These are phyloP conservation scores for Leptopilina syphax DNA, from an alignment of 2,888 invertebrate species.

Conservation along the genomic window DNA sequence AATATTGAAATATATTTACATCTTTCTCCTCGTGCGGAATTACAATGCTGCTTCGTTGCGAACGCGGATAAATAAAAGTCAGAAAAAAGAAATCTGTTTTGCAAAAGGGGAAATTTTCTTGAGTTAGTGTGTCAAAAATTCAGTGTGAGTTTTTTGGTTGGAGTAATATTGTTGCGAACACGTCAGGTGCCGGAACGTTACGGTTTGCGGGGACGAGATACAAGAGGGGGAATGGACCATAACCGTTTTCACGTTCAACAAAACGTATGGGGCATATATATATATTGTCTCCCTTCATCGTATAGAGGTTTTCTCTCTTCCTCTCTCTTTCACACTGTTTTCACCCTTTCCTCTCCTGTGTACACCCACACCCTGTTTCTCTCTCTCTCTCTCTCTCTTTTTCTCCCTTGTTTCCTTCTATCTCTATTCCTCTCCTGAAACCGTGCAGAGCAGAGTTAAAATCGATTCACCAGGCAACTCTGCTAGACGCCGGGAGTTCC, in stretches of 20 bases:
- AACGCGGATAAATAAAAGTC: not conserved
- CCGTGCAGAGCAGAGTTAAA: constrained; percentile 23
- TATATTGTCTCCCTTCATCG: not conserved
- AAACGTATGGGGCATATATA: constrained; percentile 22
- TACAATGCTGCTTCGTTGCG: constrained; percentile 1
- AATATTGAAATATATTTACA: constrained; percentile 30
- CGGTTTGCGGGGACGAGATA: constrained; percentile 37
- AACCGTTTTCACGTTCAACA: constrained; percentile 40
- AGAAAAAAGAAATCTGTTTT: constrained; percentile 22
- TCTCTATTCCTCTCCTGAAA: constrained; percentile 17
- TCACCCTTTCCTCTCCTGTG: not conserved
- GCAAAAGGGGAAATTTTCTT: not conserved
- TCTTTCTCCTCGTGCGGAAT: not conserved
- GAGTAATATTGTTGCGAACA: constrained; percentile 19
- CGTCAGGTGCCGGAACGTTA: constrained; percentile 31
- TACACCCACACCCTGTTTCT: not conserved
- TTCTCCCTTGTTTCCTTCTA: constrained; percentile 38
- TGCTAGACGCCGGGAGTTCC: constrained; percentile 46
- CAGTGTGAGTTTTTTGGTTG: not conserved
- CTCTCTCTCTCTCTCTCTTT: constrained; percentile 19
- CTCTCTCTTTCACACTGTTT: not conserved
- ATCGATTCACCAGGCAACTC: constrained; percentile 29
- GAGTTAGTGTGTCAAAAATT: constrained; percentile 3
- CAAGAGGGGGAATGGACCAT: constrained; percentile 40
- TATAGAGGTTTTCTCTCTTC: not conserved